phyloP scores from a whole-genome alignment of 2,797 vertebrate genomes.

The Scomberomorus guttatus region DNA sequence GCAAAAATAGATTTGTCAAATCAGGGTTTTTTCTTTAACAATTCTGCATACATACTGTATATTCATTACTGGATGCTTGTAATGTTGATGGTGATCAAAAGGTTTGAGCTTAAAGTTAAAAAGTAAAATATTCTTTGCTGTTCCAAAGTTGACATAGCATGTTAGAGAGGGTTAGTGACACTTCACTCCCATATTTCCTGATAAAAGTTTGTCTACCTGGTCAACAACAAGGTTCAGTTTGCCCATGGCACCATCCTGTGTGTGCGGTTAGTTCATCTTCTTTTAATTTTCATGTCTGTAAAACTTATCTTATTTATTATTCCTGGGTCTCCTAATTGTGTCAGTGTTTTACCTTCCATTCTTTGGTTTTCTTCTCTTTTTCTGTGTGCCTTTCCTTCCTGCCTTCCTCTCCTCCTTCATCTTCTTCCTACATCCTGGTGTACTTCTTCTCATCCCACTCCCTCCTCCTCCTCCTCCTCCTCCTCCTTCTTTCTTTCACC shows the following conservation, averaged over 20 bases:
- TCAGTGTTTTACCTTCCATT: conserved; percentile 77
- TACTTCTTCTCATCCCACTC: conserved; percentile 68
- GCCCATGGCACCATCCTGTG: background rate
- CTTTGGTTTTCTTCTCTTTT: conserved; percentile 74
- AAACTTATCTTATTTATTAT: conserved; percentile 42
- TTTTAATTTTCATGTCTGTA: conserved; percentile 43
- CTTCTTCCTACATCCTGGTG: conserved; percentile 63
- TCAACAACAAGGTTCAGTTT: background rate
- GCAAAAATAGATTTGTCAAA: too few relatives aligned
- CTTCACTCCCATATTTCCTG: background rate
- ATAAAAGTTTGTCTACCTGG: background rate
- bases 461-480: conserved; percentile 35
- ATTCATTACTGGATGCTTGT: background rate
- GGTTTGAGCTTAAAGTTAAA: background rate
- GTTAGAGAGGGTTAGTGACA: background rate
- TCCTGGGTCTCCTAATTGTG: conserved; percentile 66
- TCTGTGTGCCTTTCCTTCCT: conserved; percentile 56
- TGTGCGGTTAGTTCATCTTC: conserved; percentile 27
- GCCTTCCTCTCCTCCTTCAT: conserved; percentile 50
- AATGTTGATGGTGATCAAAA: background rate
- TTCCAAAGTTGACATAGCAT: background rate
- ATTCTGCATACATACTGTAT: too few relatives aligned
- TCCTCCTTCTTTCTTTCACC: conserved; percentile 51
- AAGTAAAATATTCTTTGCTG: background rate
- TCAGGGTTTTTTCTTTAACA: too few relatives aligned